Conservation (phyloP, 2,113 vertebrate genomes). For the Mungos mungo region DNA sequence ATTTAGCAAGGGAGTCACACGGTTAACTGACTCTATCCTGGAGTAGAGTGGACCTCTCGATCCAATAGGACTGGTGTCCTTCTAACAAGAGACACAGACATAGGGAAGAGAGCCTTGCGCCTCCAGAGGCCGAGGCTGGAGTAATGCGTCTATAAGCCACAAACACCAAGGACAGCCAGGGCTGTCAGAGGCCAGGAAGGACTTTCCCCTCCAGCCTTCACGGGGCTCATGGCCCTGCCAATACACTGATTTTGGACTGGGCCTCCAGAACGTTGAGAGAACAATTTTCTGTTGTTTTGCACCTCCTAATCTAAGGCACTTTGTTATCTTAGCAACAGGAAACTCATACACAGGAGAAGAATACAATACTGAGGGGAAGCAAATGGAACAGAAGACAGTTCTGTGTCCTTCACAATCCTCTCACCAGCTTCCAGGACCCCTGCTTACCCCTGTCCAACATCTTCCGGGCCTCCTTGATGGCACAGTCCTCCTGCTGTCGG, state of each 20-base stretch:
- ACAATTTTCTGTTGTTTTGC: background rate
- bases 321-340: background rate
- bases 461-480: constrained; percentile 80
- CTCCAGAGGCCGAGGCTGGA: background rate
- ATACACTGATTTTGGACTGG: background rate
- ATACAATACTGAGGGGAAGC: background rate
- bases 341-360: too few species aligned
- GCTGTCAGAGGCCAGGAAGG: background rate
- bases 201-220: background rate
- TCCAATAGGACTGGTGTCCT: background rate
- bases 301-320: background rate
- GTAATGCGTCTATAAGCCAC: background rate
- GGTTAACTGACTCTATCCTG: background rate
- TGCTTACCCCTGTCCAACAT: constrained; percentile 84
- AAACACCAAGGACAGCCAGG: background rate
- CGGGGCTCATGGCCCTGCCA: rapidly evolving
- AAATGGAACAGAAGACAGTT: background rate
- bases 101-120: background rate
- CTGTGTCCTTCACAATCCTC: background rate
- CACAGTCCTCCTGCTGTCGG: constrained; percentile 81
- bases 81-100: background rate
- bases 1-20: background rate
- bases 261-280: background rate
- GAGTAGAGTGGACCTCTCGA: background rate
- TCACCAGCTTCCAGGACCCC: background rate